These are phyloP conservation scores for Ridgeia piscesae DNA, from an alignment of 1,140 invertebrate species.

Conservation along the genomic window DNA sequence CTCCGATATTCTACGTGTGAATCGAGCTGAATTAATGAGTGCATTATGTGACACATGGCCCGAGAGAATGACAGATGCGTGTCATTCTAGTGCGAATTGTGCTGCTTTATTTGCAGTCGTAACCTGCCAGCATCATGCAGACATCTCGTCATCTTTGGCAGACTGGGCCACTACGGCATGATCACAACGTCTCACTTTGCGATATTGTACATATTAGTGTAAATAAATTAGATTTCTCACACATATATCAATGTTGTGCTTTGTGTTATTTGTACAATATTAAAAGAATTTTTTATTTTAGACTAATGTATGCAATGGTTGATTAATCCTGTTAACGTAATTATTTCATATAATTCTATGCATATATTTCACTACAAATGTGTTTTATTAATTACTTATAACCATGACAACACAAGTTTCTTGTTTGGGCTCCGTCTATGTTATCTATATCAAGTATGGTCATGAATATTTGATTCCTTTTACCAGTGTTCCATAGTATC, in stretches of 20 bases:
- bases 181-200: not conserved
- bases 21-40: not conserved
- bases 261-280: not conserved
- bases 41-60: not conserved
- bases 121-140: not conserved
- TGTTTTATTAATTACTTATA: too few relatives aligned
- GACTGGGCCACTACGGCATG: not conserved
- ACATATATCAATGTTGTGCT: not conserved
- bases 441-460: too few relatives aligned
- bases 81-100: not conserved
- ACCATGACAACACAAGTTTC: too few relatives aligned
- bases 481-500: too few relatives aligned
- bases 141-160: not conserved
- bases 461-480: too few relatives aligned
- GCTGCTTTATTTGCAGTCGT: not conserved
- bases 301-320: too few relatives aligned
- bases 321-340: too few relatives aligned
- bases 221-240: slow-evolving; percentile 1
- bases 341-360: too few relatives aligned
- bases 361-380: too few relatives aligned
- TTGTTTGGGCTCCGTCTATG: too few relatives aligned
- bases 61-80: not conserved
- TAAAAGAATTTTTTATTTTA: too few relatives aligned
- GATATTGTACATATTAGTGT: not conserved
- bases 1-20: not conserved